A percentile compares a stretch with the other conserved stretches of the same genome.
phyloP scores from a whole-genome alignment of 2,888 invertebrate genomes.

The Nephrotoma flavescens region DNA sequence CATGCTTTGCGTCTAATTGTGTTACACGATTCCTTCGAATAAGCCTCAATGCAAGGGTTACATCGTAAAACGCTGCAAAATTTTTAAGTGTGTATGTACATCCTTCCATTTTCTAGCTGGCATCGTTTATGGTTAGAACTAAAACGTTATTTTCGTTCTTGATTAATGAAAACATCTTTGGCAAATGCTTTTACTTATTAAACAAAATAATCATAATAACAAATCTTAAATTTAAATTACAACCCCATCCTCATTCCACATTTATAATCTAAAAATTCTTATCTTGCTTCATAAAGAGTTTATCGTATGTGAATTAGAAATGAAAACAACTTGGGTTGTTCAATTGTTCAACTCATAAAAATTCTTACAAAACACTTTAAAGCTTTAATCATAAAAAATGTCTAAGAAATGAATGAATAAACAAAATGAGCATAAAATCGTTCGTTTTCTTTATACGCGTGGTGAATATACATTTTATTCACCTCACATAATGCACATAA shows the following conservation, averaged over 20 bases:
- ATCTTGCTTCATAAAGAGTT: neutral
- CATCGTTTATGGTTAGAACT: no score
- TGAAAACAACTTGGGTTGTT: neutral
- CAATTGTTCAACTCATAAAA: neutral
- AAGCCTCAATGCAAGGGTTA: no score
- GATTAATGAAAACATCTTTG: no score
- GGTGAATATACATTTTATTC: neutral
- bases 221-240: neutral
- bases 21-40: no score
- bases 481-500: neutral
- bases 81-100: no score
- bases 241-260: neutral
- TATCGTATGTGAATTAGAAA: neutral
- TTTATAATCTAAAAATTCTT: neutral
- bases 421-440: neutral
- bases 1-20: no score
- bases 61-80: no score
- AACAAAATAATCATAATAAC: no score
- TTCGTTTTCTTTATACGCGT: neutral
- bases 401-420: neutral
- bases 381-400: neutral
- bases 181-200: no score
- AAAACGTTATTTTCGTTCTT: no score
- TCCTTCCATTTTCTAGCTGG: no score
- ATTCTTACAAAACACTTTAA: neutral